These are phyloP conservation scores for Labeo rohita DNA, from an alignment of 2,113 vertebrate genomes.

Conservation along the genomic window DNA sequence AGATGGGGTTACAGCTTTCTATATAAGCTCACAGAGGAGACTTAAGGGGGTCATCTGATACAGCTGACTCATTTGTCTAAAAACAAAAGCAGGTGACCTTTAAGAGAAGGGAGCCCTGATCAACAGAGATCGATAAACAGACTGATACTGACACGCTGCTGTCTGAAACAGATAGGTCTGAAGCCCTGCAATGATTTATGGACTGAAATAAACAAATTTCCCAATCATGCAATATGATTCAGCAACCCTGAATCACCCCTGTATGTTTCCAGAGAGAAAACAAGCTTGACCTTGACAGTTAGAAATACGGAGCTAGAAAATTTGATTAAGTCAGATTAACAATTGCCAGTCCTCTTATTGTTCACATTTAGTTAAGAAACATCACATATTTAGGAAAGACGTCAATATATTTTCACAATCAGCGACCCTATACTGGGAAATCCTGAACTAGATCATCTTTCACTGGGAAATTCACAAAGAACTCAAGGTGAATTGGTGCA, in stretches of 20 bases:
- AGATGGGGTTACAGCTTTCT: conserved; percentile 21
- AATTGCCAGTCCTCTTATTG: background rate
- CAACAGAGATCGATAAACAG: conserved; percentile 42
- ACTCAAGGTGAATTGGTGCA: background rate
- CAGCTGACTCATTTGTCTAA: conserved; percentile 42
- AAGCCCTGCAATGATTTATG: conserved; percentile 2
- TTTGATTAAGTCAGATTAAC: background rate
- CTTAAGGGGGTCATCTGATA: conserved; percentile 42
- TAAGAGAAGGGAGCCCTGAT: conserved; percentile 27
- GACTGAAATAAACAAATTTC: conserved; percentile 35
- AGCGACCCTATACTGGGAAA: background rate
- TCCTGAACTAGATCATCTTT: background rate
- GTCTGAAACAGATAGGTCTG: conserved; percentile 7
- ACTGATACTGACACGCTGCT: conserved; percentile 33
- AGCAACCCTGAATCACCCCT: background rate
- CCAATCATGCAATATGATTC: conserved; percentile 23
- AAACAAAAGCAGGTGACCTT: conserved; percentile 33
- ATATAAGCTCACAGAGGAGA: conserved; percentile 30
- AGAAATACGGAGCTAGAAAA: background rate
- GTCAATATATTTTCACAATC: background rate
- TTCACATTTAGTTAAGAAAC: background rate
- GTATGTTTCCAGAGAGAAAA: conserved; percentile 3
- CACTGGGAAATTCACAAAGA: background rate
- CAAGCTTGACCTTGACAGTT: background rate
- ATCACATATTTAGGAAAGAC: background rate